Conservation (phyloP, 2,888 invertebrate species). For the Drosophila leonis region DNA sequence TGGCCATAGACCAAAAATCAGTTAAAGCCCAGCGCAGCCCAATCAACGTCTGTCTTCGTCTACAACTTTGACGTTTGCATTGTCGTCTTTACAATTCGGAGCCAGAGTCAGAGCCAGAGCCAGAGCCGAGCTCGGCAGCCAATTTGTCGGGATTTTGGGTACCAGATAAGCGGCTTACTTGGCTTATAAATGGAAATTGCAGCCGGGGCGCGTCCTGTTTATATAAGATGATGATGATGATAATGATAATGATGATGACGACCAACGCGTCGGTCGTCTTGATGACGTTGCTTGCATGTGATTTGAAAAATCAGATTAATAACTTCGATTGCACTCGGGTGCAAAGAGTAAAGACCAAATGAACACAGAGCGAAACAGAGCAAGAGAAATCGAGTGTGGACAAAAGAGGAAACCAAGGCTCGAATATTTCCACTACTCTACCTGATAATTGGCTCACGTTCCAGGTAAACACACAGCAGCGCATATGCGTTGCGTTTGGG, state of each 20-base stretch:
- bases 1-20: conserved; percentile 12
- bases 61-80: conserved; percentile 71
- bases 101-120: neutral
- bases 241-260: conserved; percentile 31
- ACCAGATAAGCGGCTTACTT: conserved; percentile 76
- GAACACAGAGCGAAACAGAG: conserved; percentile 2
- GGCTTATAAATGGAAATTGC: conserved; percentile 79
- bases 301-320: conserved; percentile 79
- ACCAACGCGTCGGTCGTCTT: conserved; percentile 27
- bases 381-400: conserved; percentile 31
- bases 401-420: conserved; percentile 26
- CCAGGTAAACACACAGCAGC: conserved; percentile 71
- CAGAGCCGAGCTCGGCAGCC: conserved; percentile 55
- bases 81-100: conserved; percentile 44
- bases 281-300: conserved; percentile 74
- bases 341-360: conserved; percentile 14
- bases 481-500: conserved; percentile 61
- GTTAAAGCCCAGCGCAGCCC: conserved; percentile 51
- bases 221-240: conserved; percentile 59
- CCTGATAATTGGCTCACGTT: conserved; percentile 80
- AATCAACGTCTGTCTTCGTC: conserved; percentile 63
- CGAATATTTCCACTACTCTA: conserved; percentile 32
- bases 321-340: conserved; percentile 66
- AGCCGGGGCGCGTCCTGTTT: conserved; percentile 73
- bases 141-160: conserved; percentile 74